Conservation (phyloP, 2,113 vertebrate genomes). For the Natator depressus region DNA sequence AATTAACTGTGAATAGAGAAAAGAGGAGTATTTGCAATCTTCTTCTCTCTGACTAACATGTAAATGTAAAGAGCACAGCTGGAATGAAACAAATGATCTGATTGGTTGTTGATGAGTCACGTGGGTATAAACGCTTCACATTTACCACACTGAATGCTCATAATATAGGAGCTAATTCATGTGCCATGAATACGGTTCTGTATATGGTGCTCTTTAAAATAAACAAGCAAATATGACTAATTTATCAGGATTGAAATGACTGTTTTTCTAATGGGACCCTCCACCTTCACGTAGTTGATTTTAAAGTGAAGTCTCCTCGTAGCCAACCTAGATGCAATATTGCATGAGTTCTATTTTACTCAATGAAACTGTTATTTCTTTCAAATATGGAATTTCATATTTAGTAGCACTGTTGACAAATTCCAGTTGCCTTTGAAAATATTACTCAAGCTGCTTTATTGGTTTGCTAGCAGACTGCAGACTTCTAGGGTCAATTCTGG, state of each 20-base stretch:
- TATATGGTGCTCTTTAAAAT: constrained; percentile 59
- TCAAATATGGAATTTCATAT: constrained; percentile 49
- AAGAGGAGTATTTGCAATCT: constrained; percentile 11
- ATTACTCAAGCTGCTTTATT: background rate
- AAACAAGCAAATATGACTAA: constrained; percentile 66
- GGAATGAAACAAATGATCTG: constrained; percentile 59
- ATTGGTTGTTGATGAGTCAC: constrained; percentile 59
- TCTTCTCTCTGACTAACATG: background rate
- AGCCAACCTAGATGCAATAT: constrained; percentile 32
- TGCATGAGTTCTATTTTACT: background rate
- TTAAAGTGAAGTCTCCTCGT: constrained; percentile 13
- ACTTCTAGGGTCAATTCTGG: background rate
- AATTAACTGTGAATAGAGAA: background rate
- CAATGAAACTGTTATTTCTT: constrained; percentile 12
- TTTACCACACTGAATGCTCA: constrained; percentile 41
- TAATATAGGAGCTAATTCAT: constrained; percentile 73
- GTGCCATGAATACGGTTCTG: constrained; percentile 65
- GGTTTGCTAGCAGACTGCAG: constrained; percentile 24
- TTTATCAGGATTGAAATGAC: constrained; percentile 47
- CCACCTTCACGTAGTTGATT: constrained; percentile 32
- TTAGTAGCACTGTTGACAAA: constrained; percentile 19
- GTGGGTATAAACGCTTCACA: constrained; percentile 46
- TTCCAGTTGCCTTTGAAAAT: constrained; percentile 52
- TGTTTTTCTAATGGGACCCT: constrained; percentile 47
- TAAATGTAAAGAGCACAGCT: constrained; percentile 31